phyloP scores from a whole-genome alignment of 1,140 invertebrate genomes.

The Zaprionus camerounensis region DNA sequence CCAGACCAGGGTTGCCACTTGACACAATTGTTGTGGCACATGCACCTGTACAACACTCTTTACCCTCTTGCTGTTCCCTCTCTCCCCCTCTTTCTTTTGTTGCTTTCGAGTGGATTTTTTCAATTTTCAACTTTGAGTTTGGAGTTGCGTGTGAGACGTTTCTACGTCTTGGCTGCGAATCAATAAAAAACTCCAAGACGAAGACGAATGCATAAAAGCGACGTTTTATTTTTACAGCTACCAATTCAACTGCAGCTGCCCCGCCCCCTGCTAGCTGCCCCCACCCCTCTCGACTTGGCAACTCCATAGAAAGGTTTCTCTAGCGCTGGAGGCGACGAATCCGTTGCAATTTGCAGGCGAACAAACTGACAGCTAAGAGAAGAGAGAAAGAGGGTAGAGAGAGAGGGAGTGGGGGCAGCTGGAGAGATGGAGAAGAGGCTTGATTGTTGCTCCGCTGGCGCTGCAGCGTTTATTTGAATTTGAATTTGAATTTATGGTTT shows the following conservation, averaged over 20 bases:
- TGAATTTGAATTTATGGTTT: slow-evolving; percentile 79
- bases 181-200: slow-evolving; percentile 37
- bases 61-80: background rate
- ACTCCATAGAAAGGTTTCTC: slow-evolving; percentile 59
- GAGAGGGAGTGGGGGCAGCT: background rate
- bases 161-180: slow-evolving; percentile 23
- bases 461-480: slow-evolving; percentile 47
- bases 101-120: slow-evolving; percentile 42
- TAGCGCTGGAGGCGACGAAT: slow-evolving; percentile 38
- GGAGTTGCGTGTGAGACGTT: slow-evolving; percentile 35
- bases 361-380: background rate
- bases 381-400: background rate
- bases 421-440: background rate
- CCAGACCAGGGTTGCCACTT: slow-evolving; percentile 19
- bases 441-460: slow-evolving; percentile 33
- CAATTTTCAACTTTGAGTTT: slow-evolving; percentile 21
- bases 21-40: slow-evolving; percentile 8
- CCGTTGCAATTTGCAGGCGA: slow-evolving; percentile 54
- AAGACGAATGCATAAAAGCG: slow-evolving; percentile 47
- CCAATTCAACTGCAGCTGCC: slow-evolving; percentile 8
- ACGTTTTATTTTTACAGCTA: slow-evolving; percentile 54
- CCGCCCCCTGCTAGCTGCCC: background rate
- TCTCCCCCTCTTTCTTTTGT: slow-evolving; percentile 14
- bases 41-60: background rate
- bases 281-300: slow-evolving; percentile 7